Base-by-base conservation (phyloP, 1,140 invertebrate species). In the Drosophila pachea region DNA sequence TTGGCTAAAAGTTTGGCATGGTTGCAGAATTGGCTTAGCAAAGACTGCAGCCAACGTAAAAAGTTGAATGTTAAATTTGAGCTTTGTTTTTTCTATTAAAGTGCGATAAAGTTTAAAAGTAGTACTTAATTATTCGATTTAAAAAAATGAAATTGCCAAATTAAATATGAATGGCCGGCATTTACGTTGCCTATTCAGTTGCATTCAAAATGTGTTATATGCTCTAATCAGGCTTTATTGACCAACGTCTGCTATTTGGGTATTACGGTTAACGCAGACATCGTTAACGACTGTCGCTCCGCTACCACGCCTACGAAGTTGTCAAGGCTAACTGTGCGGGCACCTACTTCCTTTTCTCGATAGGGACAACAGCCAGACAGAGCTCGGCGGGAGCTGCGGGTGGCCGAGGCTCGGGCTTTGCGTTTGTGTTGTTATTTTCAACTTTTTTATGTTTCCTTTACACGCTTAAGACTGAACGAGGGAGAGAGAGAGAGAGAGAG, bases 291-390 rank as follows among this genome's bases (percentile, higher is more conserved):
- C 31, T 14, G 6, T 32, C 9, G 7, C 9, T 14, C 16, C 35
- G 33, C 38, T 33, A 8, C 60, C 22, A 40, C 12, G 12, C 32
- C 45, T 65, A 11, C 43, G 43, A n/a, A 31, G 53, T 7, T 56
- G 29, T 29, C 50, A 54, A 63, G 40, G 58, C 40, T 36, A 32
- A 48, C 75, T 48, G 50, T 65, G 61, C 52, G 60, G 68, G 79
- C 73, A 76, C 79, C 79, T 86, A 84, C 73, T 84, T 84, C 79
- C 79, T 84, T 84, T 83, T 79, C 55, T 70, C 50, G 68, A 66
- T 55, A 65, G 45, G 53, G 45, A 36, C 32, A 36, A 67, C 12
- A 69, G 56, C 73, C 79, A 84, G 79, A 84, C 79, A 74, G 81
- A 56, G 31, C 68, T 38, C 14, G 60, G 62, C 16, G 73, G 48